Conservation (phyloP, 1,140 invertebrate genomes). For the Pseudomyrmex pallidus region DNA sequence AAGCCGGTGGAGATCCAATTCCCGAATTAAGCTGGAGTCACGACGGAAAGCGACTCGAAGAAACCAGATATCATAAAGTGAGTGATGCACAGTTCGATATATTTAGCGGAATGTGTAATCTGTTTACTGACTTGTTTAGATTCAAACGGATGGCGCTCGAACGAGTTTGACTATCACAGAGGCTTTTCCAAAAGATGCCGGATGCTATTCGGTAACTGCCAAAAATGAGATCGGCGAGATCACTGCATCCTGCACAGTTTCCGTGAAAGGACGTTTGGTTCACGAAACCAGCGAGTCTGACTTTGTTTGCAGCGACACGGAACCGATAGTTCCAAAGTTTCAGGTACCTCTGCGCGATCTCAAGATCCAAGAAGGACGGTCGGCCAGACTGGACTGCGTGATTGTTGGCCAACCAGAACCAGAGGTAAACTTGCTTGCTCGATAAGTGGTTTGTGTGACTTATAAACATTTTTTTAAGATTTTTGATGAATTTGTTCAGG, state of each 20-base stretch:
- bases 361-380: slow-evolving; percentile 89
- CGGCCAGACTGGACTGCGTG: slow-evolving; percentile 91
- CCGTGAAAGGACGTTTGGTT: slow-evolving; percentile 89
- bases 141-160: slow-evolving; percentile 87
- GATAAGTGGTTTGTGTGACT: not conserved
- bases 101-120: not conserved
- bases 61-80: slow-evolving; percentile 86
- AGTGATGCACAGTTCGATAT: slow-evolving; percentile 26
- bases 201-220: slow-evolving; percentile 88
- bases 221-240: slow-evolving; percentile 89
- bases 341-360: slow-evolving; percentile 90
- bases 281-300: slow-evolving; percentile 91
- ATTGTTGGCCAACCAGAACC: slow-evolving; percentile 94
- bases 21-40: slow-evolving; percentile 89
- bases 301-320: slow-evolving; percentile 88
- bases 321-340: slow-evolving; percentile 90
- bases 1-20: slow-evolving; percentile 87
- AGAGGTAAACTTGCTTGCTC: slow-evolving; percentile 86
- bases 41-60: slow-evolving; percentile 87
- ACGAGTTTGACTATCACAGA: slow-evolving; percentile 89
- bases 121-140: slow-evolving; percentile 81
- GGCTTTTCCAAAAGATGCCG: slow-evolving; percentile 89
- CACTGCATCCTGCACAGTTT: slow-evolving; percentile 88
- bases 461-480: not conserved
- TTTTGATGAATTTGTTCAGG: slow-evolving; percentile 79